Evolutionary conservation across 2,797 vertebrate species (phyloP).

Genomic region (Hylomyscus alleni): DNA sequence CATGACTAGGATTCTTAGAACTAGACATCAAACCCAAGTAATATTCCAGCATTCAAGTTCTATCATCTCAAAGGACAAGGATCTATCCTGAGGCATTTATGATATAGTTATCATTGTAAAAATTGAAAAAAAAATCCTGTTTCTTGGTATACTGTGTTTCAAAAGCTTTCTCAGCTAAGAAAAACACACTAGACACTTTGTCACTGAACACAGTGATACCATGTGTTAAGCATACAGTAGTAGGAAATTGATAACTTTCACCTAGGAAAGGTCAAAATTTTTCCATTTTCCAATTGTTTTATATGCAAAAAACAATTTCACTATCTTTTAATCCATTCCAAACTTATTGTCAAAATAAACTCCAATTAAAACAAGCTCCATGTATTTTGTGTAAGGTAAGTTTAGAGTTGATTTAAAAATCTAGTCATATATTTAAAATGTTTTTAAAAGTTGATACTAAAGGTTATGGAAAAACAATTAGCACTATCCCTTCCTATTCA

Average conservation of each 20-base stretch:
- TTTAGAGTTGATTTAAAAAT: constrained; percentile 31
- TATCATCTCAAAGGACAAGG: constrained; percentile 43
- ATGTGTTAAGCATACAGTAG: neutral
- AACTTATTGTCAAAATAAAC: constrained; percentile 64
- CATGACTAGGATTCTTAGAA: constrained; percentile 30
- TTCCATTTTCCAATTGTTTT: constrained; percentile 47
- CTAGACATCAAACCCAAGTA: constrained; percentile 19
- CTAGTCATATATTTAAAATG: constrained; percentile 50
- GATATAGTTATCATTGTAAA: constrained; percentile 25
- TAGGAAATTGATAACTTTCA: constrained; percentile 42
- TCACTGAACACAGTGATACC: neutral
- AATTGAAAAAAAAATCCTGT: constrained; percentile 52
- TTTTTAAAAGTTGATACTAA: constrained; percentile 46
- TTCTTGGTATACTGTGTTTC: constrained; percentile 57
- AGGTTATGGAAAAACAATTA: constrained; percentile 46
- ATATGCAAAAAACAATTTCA: constrained; percentile 41
- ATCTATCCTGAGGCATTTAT: constrained; percentile 31
- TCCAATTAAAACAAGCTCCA: constrained; percentile 60
- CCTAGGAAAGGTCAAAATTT: constrained; percentile 35
- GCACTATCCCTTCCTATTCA: neutral
- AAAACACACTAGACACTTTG: constrained; percentile 56
- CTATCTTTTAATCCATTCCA: constrained; percentile 53
- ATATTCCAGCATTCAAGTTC: neutral
- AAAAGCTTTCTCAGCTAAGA: constrained; percentile 63
- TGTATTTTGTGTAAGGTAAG: constrained; percentile 37